These are phyloP conservation scores for Peromyscus leucopus DNA, from an alignment of 2,113 vertebrate species.

Conservation along the genomic window DNA sequence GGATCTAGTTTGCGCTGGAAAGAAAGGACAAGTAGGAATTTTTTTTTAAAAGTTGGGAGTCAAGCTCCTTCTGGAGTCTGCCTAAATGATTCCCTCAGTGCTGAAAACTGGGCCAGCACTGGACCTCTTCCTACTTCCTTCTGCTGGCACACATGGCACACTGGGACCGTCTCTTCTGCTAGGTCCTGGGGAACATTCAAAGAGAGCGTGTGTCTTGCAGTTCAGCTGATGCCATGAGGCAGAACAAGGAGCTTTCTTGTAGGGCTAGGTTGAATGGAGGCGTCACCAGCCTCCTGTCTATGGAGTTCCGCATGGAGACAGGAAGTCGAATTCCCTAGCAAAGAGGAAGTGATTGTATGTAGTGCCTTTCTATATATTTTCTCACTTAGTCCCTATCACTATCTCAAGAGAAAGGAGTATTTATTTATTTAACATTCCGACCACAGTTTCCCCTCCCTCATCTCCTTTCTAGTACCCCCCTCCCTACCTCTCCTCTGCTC, in stretches of 20 bases:
- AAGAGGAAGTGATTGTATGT: not conserved
- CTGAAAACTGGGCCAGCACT: not conserved
- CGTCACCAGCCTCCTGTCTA: not conserved
- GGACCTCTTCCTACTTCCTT: not conserved
- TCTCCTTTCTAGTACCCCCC: not conserved
- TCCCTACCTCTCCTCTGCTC: too few species aligned
- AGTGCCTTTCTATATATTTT: not conserved
- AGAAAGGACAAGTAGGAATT: not conserved
- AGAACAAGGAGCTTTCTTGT: not conserved
- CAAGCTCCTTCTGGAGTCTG: not conserved
- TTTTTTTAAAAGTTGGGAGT: not conserved
- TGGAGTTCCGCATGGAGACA: not conserved
- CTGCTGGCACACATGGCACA: rapidly evolving
- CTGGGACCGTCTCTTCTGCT: not conserved
- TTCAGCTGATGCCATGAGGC: not conserved
- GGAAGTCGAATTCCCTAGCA: not conserved
- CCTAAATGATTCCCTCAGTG: not conserved
- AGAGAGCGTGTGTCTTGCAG: not conserved
- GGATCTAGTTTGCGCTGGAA: not conserved
- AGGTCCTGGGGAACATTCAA: not conserved
- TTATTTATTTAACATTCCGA: not conserved
- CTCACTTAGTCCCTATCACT: not conserved
- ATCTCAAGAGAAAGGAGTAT: not conserved
- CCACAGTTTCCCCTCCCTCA: not conserved
- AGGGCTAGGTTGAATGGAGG: not conserved